phyloP scores from a whole-genome alignment of 2,113 vertebrate species.

The Maccullochella peelii region DNA sequence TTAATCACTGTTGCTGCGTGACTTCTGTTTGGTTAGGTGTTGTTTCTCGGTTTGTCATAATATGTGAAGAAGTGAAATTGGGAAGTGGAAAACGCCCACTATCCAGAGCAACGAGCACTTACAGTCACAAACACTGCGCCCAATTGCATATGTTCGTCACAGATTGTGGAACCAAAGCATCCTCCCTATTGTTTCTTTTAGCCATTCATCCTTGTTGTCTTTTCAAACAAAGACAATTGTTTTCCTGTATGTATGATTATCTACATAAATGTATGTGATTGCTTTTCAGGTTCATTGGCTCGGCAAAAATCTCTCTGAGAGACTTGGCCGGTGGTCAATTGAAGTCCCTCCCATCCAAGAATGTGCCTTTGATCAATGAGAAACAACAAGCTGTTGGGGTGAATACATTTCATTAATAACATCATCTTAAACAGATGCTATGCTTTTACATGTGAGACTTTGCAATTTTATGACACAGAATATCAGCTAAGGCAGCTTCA shows the following conservation, averaged over 20 bases:
- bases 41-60: background rate
- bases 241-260: background rate
- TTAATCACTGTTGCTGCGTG: constrained; percentile 32
- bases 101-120: background rate
- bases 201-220: background rate
- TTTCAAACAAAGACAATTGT: background rate
- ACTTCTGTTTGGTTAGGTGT: constrained; percentile 32
- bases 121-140: background rate
- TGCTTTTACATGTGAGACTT: background rate
- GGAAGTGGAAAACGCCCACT: constrained; percentile 51
- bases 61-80: constrained; percentile 66
- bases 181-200: background rate
- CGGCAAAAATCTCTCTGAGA: constrained; percentile 86
- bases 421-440: background rate
- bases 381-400: constrained; percentile 91
- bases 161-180: background rate
- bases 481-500: background rate
- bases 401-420: constrained; percentile 54
- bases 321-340: constrained; percentile 89
- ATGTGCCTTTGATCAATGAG: constrained; percentile 89
- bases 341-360: constrained; percentile 89
- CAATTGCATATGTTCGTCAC: background rate
- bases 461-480: background rate
- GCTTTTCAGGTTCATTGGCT: constrained; percentile 88
- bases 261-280: constrained; percentile 29